Evolutionary conservation across 2,888 invertebrate species (phyloP), one percentile per base, ranked within the genome.

Genomic region (Drosophila cognata): DNA sequence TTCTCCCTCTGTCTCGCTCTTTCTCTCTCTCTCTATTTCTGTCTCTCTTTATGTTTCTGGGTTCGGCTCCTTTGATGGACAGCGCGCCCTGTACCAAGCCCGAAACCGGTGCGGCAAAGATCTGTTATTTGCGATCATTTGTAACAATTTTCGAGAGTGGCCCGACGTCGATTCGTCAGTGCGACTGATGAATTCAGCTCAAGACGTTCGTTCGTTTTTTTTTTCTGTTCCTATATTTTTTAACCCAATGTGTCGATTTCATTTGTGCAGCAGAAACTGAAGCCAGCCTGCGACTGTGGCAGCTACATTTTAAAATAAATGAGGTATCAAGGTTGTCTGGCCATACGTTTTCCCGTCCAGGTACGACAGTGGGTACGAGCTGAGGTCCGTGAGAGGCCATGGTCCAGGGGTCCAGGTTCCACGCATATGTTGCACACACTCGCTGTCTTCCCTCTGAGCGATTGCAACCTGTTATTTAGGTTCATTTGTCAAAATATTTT

Each of bases 401-500:
- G 52, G 62, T 56, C 72, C 71, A 79, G 41, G 29, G 60, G 52
- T 38, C 79, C 68, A 68, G 61, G 78, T 81, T 81, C 82, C 81
- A 79, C 67, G 79, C 82, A 81, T 69, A 72, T 79, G 82, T 53
- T 59, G 63, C 61, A 53, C 60, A 65, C 79, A 36, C 43, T 41
- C 29, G 36, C 35, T 36, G 63, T 46, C 56, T 59, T 65, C 65
- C 62, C 79, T 79, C 71, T 74, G 79, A 88, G 88, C 88, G 89
- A 89, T 83, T 92, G 91, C 92, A 93, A 93, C 93, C 93, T 93
- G 93, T 93, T 93, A 93, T 93, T 93, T 93, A 88, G 91, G 85
- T 92, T 93, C 93, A 93, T 93, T 93, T 93, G 93, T 93, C 93
- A 93, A 93, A 93, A 92, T 92, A 92, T 91, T 82, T 91, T 90